Percentiles rank a stretch among this genome's conserved stretches.
These are phyloP conservation scores for Abramis brama DNA, from an alignment of 2,113 vertebrate species.

Conservation along the genomic window DNA sequence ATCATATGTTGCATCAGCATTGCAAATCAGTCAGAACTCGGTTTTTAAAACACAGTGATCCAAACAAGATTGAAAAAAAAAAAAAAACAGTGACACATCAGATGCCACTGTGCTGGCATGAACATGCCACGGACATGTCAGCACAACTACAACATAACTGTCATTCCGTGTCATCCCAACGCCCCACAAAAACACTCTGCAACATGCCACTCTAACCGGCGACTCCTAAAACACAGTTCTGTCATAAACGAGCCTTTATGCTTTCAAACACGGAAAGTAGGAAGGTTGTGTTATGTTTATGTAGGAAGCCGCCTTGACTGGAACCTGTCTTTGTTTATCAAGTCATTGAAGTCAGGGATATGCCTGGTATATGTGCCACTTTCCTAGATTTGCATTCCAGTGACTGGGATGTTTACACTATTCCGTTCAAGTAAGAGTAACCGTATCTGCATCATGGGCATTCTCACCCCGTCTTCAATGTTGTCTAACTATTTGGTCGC, in stretches of 20 bases:
- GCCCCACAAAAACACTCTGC: slow-evolving; percentile 25
- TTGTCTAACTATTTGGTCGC: slow-evolving; percentile 73
- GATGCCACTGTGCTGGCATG: slow-evolving; percentile 30
- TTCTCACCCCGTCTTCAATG: slow-evolving; percentile 64
- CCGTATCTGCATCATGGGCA: slow-evolving; percentile 33
- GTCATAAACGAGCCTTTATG: not conserved
- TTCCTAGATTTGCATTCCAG: slow-evolving; percentile 42
- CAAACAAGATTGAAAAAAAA: slow-evolving; percentile 17
- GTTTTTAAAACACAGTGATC: slow-evolving; percentile 54
- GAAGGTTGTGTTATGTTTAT: not conserved
- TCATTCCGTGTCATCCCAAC: slow-evolving; percentile 35
- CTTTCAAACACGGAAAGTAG: not conserved
- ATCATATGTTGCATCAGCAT: slow-evolving; percentile 18
- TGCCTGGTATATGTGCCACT: slow-evolving; percentile 24
- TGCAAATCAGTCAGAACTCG: slow-evolving; percentile 13
- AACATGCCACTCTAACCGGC: slow-evolving; percentile 19
- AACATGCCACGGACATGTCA: slow-evolving; percentile 47
- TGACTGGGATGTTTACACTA: slow-evolving; percentile 49
- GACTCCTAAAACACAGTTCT: not conserved
- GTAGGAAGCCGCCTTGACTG: not conserved
- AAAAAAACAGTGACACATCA: slow-evolving; percentile 52
- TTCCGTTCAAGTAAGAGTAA: slow-evolving; percentile 34
- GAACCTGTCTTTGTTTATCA: slow-evolving; percentile 33
- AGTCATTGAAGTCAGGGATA: slow-evolving; percentile 3
- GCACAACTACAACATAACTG: slow-evolving; percentile 44